A percentile compares a stretch with the other conserved stretches of the same genome.
These are phyloP conservation scores for Drosophila atroscutellata DNA, from an alignment of 2,888 invertebrate species.

Conservation along the genomic window DNA sequence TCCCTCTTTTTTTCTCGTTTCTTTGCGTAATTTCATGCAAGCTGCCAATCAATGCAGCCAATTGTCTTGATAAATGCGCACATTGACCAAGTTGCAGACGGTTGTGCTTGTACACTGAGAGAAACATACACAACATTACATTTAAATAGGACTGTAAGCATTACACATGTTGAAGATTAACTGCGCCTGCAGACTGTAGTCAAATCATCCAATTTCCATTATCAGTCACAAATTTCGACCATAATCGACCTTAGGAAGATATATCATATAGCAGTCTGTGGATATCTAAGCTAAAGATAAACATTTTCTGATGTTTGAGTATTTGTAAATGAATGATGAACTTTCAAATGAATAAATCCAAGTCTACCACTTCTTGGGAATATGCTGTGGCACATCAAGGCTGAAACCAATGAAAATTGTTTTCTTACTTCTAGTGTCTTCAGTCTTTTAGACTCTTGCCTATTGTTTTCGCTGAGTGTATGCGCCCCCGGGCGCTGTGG, in stretches of 20 bases:
- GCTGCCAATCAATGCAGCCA: conserved; percentile 76
- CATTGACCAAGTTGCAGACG: conserved; percentile 66
- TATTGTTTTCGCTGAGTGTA: neutral
- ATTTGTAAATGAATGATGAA: neutral
- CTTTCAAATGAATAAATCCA: neutral
- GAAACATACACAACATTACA: neutral
- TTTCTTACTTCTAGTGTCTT: too few species aligned
- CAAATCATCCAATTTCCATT: neutral
- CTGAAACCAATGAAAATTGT: neutral
- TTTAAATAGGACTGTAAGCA: neutral
- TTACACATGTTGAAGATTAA: neutral
- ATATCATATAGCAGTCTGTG: neutral
- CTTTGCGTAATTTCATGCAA: conserved; percentile 76
- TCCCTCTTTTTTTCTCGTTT: neutral
- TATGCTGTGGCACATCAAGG: neutral
- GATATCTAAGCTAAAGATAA: neutral
- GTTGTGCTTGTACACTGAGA: neutral
- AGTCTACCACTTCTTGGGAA: neutral
- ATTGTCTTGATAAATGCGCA: conserved; percentile 81
- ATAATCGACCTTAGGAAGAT: neutral
- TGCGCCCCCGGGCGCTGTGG: conserved; percentile 31
- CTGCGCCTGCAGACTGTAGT: neutral
- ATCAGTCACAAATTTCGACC: neutral
- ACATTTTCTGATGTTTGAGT: accelerated
- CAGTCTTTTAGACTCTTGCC: neutral